Conservation (phyloP, 1,140 invertebrate genomes). For the Metaphire vulgaris region DNA sequence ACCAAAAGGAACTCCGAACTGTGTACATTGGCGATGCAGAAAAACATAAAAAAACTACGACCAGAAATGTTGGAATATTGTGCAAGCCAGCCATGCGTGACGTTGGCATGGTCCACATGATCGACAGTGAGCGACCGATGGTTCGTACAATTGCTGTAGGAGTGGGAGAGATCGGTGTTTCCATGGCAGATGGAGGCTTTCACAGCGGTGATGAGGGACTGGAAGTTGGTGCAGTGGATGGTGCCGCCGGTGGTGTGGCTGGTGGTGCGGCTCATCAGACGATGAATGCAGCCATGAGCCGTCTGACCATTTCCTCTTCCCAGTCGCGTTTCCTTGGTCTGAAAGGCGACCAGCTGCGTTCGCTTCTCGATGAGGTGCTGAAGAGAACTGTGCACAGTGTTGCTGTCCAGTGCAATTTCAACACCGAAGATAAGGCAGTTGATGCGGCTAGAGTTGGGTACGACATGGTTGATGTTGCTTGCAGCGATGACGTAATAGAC, state of each 20-base stretch:
- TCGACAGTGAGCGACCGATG: conserved; percentile 43
- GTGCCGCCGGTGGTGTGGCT: conserved; percentile 12
- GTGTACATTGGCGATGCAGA: conserved; percentile 42
- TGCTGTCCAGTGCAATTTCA: conserved; percentile 40
- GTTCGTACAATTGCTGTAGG: conserved; percentile 43
- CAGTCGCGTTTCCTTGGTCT: conserved; percentile 21
- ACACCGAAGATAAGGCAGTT: conserved; percentile 23
- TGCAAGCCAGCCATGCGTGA: conserved; percentile 39
- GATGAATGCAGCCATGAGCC: conserved; percentile 23
- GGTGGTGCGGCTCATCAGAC: conserved; percentile 6
- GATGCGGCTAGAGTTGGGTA: conserved; percentile 26
- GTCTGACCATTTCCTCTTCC: conserved; percentile 18
- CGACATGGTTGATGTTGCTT: conserved; percentile 33
- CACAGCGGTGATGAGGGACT: background rate
- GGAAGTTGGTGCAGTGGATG: background rate
- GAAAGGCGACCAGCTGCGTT: conserved; percentile 40
- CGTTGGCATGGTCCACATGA: conserved; percentile 44
- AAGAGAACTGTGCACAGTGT: conserved; percentile 44
- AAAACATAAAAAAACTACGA: conserved; percentile 48
- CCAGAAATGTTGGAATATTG: conserved; percentile 60
- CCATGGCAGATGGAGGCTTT: conserved; percentile 29
- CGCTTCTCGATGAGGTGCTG: conserved; percentile 40
- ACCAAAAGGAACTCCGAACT: conserved; percentile 50
- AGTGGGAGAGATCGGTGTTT: conserved; percentile 36
- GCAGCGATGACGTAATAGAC: conserved; percentile 41